phyloP scores from a whole-genome alignment of 2,113 vertebrate genomes.

The Vidua macroura region DNA sequence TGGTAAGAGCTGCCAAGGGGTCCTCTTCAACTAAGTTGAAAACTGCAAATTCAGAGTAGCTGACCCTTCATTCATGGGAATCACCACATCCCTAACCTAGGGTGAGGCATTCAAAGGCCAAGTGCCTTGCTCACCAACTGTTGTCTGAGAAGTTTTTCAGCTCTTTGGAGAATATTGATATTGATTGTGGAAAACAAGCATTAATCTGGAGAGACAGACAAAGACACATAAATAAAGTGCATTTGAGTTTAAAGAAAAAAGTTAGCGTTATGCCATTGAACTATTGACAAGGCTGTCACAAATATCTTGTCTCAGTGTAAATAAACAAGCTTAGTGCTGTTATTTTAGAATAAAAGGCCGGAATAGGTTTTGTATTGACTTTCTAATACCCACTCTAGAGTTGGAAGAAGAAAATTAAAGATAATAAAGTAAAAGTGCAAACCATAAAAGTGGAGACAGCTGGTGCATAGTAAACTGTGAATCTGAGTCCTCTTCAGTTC shows the following conservation, averaged over 20 bases:
- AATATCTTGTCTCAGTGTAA: slow-evolving; percentile 65
- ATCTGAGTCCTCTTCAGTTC: not conserved
- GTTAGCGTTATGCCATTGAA: slow-evolving; percentile 32
- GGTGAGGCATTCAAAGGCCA: not conserved
- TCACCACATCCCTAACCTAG: not conserved
- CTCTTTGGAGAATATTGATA: slow-evolving; percentile 32
- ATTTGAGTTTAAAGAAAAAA: slow-evolving; percentile 55
- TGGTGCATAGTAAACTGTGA: slow-evolving; percentile 13
- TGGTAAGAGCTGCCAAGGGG: not conserved
- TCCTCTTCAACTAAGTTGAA: not conserved
- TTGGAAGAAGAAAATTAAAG: slow-evolving; percentile 70
- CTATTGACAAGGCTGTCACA: slow-evolving; percentile 69
- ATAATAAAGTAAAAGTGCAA: slow-evolving; percentile 71
- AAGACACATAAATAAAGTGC: slow-evolving; percentile 26
- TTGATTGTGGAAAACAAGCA: slow-evolving; percentile 34
- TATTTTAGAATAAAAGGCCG: slow-evolving; percentile 65
- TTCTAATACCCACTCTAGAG: slow-evolving; percentile 63
- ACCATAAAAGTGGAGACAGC: slow-evolving; percentile 31
- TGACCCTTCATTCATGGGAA: not conserved
- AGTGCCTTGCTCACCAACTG: not conserved
- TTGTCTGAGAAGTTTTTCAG: not conserved
- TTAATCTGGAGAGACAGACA: slow-evolving; percentile 30
- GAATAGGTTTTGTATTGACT: slow-evolving; percentile 72
- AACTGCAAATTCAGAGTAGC: not conserved
- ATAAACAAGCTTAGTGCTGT: slow-evolving; percentile 70